These are phyloP conservation scores for Eupsittula cactorum DNA, from an alignment of 2,113 vertebrate genomes.

Conservation along the genomic window DNA sequence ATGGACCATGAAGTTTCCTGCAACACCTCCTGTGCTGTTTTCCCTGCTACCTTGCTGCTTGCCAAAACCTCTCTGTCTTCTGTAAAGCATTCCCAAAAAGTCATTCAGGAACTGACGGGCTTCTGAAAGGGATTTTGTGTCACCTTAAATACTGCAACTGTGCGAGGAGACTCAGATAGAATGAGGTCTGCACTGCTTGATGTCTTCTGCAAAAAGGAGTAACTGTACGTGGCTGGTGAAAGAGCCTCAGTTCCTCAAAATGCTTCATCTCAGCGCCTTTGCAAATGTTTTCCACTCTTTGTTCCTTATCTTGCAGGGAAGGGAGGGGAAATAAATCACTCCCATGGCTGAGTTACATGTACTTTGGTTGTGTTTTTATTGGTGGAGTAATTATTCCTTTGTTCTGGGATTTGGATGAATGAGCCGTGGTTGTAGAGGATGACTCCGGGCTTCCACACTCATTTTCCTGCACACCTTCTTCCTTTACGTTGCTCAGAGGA, in stretches of 20 bases:
- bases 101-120: neutral
- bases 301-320: neutral
- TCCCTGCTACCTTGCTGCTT: neutral
- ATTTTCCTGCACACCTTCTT: neutral
- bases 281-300: neutral
- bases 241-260: constrained; percentile 17
- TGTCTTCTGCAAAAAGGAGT: neutral
- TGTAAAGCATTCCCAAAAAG: neutral
- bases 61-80: neutral
- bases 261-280: neutral
- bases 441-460: neutral
- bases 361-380: neutral
- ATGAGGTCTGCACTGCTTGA: neutral
- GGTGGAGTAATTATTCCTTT: neutral
- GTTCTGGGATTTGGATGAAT: neutral
- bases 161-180: neutral
- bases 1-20: constrained; percentile 44
- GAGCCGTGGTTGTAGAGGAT: neutral
- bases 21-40: neutral
- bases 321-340: neutral
- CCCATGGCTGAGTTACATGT: neutral
- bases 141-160: constrained; percentile 46
- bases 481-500: neutral
- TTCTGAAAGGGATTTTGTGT: constrained; percentile 55
- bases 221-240: neutral